Base-by-base conservation (phyloP, 2,113 vertebrate species). In the Tiliqua scincoides region DNA sequence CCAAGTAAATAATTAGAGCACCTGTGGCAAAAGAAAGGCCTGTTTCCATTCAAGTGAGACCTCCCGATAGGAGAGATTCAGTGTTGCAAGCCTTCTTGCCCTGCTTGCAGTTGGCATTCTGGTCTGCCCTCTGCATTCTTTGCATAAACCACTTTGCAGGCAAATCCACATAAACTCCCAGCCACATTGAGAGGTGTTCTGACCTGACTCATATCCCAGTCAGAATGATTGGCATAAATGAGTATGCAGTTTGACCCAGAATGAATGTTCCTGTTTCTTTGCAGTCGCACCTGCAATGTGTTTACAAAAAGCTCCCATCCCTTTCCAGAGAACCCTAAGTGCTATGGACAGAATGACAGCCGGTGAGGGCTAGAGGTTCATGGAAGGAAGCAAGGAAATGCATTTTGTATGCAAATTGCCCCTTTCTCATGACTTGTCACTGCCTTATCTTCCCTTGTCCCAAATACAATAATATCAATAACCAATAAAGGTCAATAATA, bases 341-440 rank as follows among this genome's bases (percentile, higher is more conserved):
- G 27, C 70, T 85, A 27, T 84, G 10, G 83, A 61, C 54, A 35
- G 62, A 52, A 63, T 73, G 62, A 81, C 83, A 85, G 70, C 52
- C 27, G 48, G 35, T 15, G 14, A 32, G 32, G 35, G 74, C 32
- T 61, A 25, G 17, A 78, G 59, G 21, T 40, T 25, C 30, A 25
- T 61, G 43, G 9, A 57, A 20, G 35, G 67, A 27, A 85, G 76
- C 17, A 59, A 32, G 3, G 61, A 32, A 72, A 92, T 88, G 83
- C 21, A 70, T 78, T 78, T 57, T 84, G 74, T 37, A n/a, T 77
- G 82, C 32, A 83, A 85, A 87, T 63, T 48, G 57, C 88, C 5
- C 27, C 48, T 87, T 27, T 9, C 21, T 35, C 80, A 37, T 87
- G 71, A 25, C 63, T 82, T 82, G 86, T 82, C 0, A 62, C 48